Percentiles rank a stretch among this genome's conserved stretches.
Evolutionary conservation across 2,888 invertebrate species (phyloP).

Genomic region (Lasioglossum morio): DNA sequence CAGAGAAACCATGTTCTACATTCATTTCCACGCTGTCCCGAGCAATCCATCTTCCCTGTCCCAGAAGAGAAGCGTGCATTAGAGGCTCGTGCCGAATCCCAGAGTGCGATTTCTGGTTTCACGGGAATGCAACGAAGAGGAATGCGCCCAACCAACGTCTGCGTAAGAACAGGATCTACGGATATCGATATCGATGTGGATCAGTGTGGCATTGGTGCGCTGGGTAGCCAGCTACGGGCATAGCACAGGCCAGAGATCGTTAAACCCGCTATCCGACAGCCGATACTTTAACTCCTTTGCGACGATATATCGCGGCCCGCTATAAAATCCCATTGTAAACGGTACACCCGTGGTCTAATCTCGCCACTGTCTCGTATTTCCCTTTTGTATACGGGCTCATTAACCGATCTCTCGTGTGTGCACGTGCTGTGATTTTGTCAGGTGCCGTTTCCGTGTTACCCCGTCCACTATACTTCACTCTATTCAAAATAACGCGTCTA

Average conservation of each 20-base stretch:
- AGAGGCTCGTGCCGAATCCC: conserved; percentile 14
- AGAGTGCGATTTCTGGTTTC: conserved; percentile 24
- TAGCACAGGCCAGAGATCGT: conserved; percentile 59
- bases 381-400: conserved; percentile 43
- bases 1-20: conserved; percentile 3
- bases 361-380: conserved; percentile 41
- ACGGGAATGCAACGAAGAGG: conserved; percentile 7
- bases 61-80: not conserved
- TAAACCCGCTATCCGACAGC: conserved; percentile 61
- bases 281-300: conserved; percentile 44
- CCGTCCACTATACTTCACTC: conserved; percentile 11
- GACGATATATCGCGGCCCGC: conserved; percentile 58
- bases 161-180: conserved; percentile 72
- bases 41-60: not conserved
- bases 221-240: conserved; percentile 49
- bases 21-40: not conserved
- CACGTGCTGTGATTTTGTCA: conserved; percentile 34
- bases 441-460: conserved; percentile 14
- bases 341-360: conserved; percentile 36
- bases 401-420: conserved; percentile 26
- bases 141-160: conserved; percentile 24
- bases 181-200: conserved; percentile 77
- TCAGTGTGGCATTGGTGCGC: conserved; percentile 76
- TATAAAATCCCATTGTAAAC: conserved; percentile 57
- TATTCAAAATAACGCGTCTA: too few species aligned